These are phyloP conservation scores for Caenorhabditis panamensis DNA, from an alignment of 2,888 invertebrate species.

Conservation along the genomic window DNA sequence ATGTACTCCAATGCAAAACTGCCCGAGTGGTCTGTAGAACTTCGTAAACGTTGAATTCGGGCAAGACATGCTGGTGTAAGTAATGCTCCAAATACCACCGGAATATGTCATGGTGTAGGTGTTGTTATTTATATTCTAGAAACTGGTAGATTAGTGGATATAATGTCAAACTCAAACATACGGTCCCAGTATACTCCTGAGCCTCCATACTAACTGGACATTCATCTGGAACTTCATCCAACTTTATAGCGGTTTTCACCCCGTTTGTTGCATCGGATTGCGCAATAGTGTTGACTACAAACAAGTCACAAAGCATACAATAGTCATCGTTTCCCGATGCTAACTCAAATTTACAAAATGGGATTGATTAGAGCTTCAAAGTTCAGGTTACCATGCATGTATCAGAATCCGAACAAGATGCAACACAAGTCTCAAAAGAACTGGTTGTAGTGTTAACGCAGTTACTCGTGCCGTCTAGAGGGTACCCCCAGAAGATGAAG, in stretches of 20 bases:
- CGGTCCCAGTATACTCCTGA: background rate
- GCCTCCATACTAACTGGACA: background rate
- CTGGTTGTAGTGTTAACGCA: conserved; percentile 3
- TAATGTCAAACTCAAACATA: background rate
- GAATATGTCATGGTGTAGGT: conserved; percentile 2
- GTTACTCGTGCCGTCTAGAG: background rate
- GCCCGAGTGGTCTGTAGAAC: background rate
- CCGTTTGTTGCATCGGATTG: conserved; percentile 7
- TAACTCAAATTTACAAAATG: background rate
- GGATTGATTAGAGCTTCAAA: background rate
- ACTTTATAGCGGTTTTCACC: conserved; percentile 8
- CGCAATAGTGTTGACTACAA: background rate
- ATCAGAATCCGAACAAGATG: background rate
- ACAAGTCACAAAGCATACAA: conserved; percentile 17
- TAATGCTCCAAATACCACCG: background rate
- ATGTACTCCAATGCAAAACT: background rate
- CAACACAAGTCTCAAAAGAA: conserved; percentile 13
- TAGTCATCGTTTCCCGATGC: conserved; percentile 5
- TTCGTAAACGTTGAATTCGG: background rate
- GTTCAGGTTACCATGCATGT: conserved; percentile 6
- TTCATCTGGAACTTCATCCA: background rate
- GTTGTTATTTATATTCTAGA: conserved; percentile 8
- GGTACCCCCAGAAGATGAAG: conserved; percentile 19
- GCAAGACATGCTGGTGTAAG: background rate
- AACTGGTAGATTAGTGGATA: background rate